Conservation (phyloP, 2,888 invertebrate species). For the Oegoconia quadripuncta region DNA sequence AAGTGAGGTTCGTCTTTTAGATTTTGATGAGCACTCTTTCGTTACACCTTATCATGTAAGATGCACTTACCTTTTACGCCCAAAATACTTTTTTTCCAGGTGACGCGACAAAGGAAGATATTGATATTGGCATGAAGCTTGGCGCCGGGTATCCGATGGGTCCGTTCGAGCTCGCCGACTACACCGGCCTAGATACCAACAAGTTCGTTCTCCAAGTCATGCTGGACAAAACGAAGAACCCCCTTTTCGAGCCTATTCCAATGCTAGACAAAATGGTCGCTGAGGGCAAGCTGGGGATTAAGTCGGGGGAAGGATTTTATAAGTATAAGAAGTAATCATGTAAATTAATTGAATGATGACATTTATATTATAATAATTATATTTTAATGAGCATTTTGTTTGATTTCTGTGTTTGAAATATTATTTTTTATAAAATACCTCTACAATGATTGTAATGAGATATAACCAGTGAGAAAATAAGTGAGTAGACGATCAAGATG, state of each 20-base stretch:
- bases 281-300: slow-evolving; percentile 89
- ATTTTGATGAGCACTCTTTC: too few relatives aligned
- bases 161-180: slow-evolving; percentile 91
- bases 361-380: background rate
- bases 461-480: too few relatives aligned
- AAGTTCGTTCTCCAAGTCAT: slow-evolving; percentile 89
- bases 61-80: too few relatives aligned
- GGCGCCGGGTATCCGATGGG: slow-evolving; percentile 96
- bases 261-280: slow-evolving; percentile 84
- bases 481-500: too few relatives aligned
- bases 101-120: slow-evolving; percentile 86
- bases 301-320: slow-evolving; percentile 92
- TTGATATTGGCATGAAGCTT: slow-evolving; percentile 94
- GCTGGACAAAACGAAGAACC: slow-evolving; percentile 80
- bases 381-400: background rate
- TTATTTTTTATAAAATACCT: too few relatives aligned
- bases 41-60: too few relatives aligned
- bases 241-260: slow-evolving; percentile 75
- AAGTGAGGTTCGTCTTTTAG: too few relatives aligned
- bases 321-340: slow-evolving; percentile 78
- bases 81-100: slow-evolving; percentile 67
- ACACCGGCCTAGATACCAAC: slow-evolving; percentile 90
- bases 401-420: too few relatives aligned
- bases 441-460: too few relatives aligned
- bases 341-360: slow-evolving; percentile 14